Evolutionary conservation across 1,140 invertebrate genomes (phyloP), one percentile per base, ranked within the genome.

Genomic region (Oncopeltus fasciatus): DNA sequence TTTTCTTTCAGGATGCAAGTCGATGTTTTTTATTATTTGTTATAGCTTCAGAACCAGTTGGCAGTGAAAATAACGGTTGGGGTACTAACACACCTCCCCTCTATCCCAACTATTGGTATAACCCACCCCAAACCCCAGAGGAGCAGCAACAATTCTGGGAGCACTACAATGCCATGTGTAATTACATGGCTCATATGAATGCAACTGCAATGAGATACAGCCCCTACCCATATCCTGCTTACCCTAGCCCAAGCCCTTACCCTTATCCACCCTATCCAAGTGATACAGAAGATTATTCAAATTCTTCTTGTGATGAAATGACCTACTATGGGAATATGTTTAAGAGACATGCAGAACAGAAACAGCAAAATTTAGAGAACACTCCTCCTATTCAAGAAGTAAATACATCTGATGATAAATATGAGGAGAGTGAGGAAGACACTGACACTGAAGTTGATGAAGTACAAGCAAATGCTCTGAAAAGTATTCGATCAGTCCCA

Each of bases 251-350:
- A 65, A 64, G 59, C 21, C 28, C 49, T 26, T 63, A 67, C 66
- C 24, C 69, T 63, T 49, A 67, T 66, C 53, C 59, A 49, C 57
- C 53, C 29, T 68, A 58, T 28, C 49, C 59, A 33, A 70, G 66
- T 49, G 74, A 75, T 60, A 68, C 67, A 18, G 73, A 75, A 57
- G 74, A 74, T 47, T 62, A 67, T 43, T 70, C 66, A 46, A 73
- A 72, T 8, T 75, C 72, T 14, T 76, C 74, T 3, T 71, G 66
- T 18, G 74, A 76, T 65, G 74, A 76, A 69, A 74, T 74, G 71
- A 67, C 70, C 4, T 72, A 70, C 44, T 74, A 74, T 62, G 66
- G 67, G 14, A 64, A 69, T 12, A 62, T 62, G 56, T 68, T 68
- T 20, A 64, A 66, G 31, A 38, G 47, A 51, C 57, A 57, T 27